Evolutionary conservation across 2,797 vertebrate genomes (phyloP).

Genomic region (Chiloscyllium punctatum): DNA sequence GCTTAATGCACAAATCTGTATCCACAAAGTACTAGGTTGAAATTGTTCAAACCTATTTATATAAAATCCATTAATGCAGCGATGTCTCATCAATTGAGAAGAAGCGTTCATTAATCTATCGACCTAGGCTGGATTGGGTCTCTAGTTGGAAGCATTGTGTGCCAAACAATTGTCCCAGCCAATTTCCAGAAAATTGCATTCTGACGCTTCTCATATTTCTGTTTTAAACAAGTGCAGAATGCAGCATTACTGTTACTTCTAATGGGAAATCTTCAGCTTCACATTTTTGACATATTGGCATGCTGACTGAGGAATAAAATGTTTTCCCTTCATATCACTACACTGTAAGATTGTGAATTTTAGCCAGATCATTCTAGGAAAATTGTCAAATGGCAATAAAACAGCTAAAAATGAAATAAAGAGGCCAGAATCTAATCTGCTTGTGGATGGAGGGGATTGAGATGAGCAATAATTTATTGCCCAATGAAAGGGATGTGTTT

Average conservation of each 20-base stretch:
- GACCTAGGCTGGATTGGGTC: not conserved
- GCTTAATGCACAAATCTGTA: not conserved
- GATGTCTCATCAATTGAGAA: not conserved
- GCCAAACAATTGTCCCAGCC: not conserved
- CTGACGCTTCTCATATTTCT: not conserved
- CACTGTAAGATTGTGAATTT: not conserved
- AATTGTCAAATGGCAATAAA: slow-evolving; percentile 1
- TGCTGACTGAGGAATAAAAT: not conserved
- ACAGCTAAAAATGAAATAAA: not conserved
- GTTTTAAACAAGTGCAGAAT: not conserved
- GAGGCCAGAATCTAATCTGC: not conserved
- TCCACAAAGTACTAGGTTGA: not conserved
- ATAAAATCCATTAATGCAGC: not conserved
- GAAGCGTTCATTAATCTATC: not conserved
- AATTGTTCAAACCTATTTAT: slow-evolving; percentile 5
- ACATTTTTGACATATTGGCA: not conserved
- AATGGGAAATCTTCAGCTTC: not conserved
- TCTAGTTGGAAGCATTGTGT: not conserved
- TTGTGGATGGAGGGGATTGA: not conserved
- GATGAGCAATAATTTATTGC: not conserved
- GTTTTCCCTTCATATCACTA: not conserved
- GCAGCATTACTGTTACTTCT: not conserved
- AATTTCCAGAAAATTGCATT: not conserved
- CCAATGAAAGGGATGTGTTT: not conserved
- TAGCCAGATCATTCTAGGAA: not conserved